Percentiles rank a stretch among this genome's conserved stretches.
Evolutionary conservation across 2,113 vertebrate genomes (phyloP).

Genomic region (Phaethon lepturus): DNA sequence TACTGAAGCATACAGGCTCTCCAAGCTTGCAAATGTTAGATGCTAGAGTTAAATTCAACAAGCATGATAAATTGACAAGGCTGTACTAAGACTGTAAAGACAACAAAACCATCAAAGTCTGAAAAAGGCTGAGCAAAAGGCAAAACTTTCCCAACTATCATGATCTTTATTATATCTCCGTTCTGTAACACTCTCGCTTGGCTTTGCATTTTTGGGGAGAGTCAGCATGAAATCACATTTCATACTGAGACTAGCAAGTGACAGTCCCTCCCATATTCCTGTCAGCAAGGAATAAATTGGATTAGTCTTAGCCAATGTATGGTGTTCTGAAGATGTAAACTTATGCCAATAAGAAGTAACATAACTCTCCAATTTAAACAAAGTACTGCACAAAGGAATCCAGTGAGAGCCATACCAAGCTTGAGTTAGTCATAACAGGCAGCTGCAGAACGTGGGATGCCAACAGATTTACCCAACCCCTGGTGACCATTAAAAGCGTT

Average conservation of each 20-base stretch:
- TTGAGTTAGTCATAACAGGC: constrained; percentile 61
- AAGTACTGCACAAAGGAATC: constrained; percentile 39
- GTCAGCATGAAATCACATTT: constrained; percentile 46
- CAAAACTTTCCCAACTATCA: constrained; percentile 3
- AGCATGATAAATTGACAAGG: background rate
- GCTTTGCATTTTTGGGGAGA: constrained; percentile 31
- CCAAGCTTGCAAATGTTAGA: background rate
- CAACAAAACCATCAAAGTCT: background rate
- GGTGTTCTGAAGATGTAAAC: constrained; percentile 38
- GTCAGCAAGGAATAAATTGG: constrained; percentile 59
- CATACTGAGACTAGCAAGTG: constrained; percentile 25
- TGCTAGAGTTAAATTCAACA: background rate
- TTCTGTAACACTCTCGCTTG: background rate
- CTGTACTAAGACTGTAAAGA: background rate
- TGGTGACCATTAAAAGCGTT: background rate
- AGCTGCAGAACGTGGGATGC: constrained; percentile 9
- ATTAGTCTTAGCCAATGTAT: constrained; percentile 46
- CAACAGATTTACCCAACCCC: constrained; percentile 31
- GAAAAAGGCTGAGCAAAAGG: background rate
- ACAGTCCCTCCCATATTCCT: constrained; percentile 51
- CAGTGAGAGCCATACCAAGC: constrained; percentile 32
- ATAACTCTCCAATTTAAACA: constrained; percentile 55
- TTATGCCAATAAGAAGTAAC: constrained; percentile 51
- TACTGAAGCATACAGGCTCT: background rate
- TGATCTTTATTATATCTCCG: constrained; percentile 23